Evolutionary conservation across 2,113 vertebrate species (phyloP).

Genomic region (Macquaria australasica): DNA sequence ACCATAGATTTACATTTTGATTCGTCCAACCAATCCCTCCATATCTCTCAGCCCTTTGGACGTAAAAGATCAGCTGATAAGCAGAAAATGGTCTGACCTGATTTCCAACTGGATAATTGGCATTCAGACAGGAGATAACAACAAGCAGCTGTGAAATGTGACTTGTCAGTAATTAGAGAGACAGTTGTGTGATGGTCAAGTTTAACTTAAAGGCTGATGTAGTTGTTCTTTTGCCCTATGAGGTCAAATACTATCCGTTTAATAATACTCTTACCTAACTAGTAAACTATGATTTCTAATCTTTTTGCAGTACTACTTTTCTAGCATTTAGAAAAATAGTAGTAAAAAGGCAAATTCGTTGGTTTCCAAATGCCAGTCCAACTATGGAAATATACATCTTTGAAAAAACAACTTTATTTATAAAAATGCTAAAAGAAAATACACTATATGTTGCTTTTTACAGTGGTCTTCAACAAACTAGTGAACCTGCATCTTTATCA

Average conservation of each 20-base stretch:
- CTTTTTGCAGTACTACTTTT: neutral
- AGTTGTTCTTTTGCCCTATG: neutral
- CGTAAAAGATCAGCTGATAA: conserved; percentile 66
- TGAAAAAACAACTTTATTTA: neutral
- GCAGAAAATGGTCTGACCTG: conserved; percentile 29
- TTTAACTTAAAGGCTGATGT: neutral
- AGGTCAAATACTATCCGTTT: neutral
- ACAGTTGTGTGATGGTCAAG: neutral
- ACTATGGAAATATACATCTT: neutral
- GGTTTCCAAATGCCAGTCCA: neutral
- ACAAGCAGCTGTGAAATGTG: conserved; percentile 54
- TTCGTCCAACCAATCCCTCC: conserved; percentile 28
- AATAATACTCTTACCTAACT: conserved; percentile 11
- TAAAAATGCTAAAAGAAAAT: neutral
- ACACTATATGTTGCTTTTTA: neutral
- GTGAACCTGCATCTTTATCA: neutral
- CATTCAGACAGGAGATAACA: conserved; percentile 53
- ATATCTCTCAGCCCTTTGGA: conserved; percentile 36
- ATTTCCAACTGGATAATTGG: conserved; percentile 50
- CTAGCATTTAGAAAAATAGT: neutral
- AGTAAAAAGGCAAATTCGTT: neutral
- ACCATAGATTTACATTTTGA: conserved; percentile 35
- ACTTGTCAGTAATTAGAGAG: conserved; percentile 39
- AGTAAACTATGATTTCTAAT: neutral
- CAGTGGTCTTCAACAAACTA: neutral